Base-by-base conservation (phyloP, 1,140 invertebrate genomes). In the Orius insidiosus region DNA sequence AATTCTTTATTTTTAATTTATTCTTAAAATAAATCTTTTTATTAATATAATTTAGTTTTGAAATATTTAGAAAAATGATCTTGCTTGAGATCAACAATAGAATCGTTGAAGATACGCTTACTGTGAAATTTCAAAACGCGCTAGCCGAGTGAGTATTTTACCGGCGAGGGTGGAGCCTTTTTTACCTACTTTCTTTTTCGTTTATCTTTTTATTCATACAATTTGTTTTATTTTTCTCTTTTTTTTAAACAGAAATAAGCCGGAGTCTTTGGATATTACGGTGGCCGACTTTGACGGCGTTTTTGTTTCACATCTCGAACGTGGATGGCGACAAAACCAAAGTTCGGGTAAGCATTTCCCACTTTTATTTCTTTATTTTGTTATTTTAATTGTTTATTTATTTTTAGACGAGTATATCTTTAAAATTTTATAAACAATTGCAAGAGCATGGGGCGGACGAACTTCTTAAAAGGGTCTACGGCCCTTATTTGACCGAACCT, bases 271-370 rank as follows among this genome's bases (percentile, higher is more conserved):
- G 56, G 89, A 96, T 68, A 80, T 97, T 53, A 83, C 74, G 50
- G 75, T 95, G 62, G 83, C 88, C 55, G 95, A 99, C 72, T 98
- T 98, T 70, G 95, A 98, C 76, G 94, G 95, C 54, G 94, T 96
- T 46, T n/a, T 66, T 98, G 47, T 98, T 94, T 71, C 92, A 97
- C 66, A 84, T 98, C 70, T 97, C 94, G 44, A 98, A 96, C 75
- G 71, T 89, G 53, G 84, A 89, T 68, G 80, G 78, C 54, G 92
- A 98, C 63, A 96, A 95, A 74, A 83, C 83, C 54, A 97, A 96
- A 83, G 75, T 97, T 69, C 80, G 80, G 69, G 90, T 96, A 71
- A 75, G 77, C 75, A n/a, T n/a, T n/a, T n/a, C n/a, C 5, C 16
- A 5, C 7, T n/a, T 32, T 32, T 44, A 11, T 44, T 32, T 44